Percentiles rank a stretch among this genome's conserved stretches.
phyloP scores from a whole-genome alignment of 35 echinoderm and acorn worm genomes.

The Stichopus chloronotus region DNA sequence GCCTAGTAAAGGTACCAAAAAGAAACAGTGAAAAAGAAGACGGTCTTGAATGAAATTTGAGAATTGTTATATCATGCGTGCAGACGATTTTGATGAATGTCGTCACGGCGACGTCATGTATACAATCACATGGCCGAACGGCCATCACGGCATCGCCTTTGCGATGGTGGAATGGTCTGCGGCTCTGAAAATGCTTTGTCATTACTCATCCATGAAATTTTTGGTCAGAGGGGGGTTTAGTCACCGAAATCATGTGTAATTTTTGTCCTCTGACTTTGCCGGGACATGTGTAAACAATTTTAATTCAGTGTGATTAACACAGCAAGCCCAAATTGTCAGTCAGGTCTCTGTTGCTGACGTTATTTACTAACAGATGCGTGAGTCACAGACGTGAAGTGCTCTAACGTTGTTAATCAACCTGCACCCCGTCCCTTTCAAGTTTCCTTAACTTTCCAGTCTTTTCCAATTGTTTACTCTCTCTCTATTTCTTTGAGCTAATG shows the following conservation, averaged over 20 bases:
- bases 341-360: background rate
- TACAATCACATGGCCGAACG: background rate
- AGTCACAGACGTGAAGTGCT: constrained; percentile 43
- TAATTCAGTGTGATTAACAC: constrained; percentile 56
- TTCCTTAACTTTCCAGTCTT: background rate
- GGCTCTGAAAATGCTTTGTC: background rate
- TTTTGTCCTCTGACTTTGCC: background rate
- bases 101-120: constrained; percentile 37
- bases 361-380: constrained; percentile 50
- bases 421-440: background rate
- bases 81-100: constrained; percentile 44
- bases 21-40: background rate
- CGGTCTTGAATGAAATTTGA: constrained; percentile 6
- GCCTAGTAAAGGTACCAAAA: background rate
- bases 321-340: constrained; percentile 19
- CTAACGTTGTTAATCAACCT: constrained; percentile 50
- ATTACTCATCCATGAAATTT: constrained; percentile 38
- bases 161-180: background rate
- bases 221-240: constrained; percentile 35
- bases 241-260: constrained; percentile 36
- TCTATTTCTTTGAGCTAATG: background rate
- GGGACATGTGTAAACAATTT: constrained; percentile 47
- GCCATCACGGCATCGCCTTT: background rate
- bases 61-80: background rate
- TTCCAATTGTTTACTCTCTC: constrained; percentile 3